Base-by-base conservation (phyloP, 2,113 vertebrate genomes). In the Pycnonotus jocosus region DNA sequence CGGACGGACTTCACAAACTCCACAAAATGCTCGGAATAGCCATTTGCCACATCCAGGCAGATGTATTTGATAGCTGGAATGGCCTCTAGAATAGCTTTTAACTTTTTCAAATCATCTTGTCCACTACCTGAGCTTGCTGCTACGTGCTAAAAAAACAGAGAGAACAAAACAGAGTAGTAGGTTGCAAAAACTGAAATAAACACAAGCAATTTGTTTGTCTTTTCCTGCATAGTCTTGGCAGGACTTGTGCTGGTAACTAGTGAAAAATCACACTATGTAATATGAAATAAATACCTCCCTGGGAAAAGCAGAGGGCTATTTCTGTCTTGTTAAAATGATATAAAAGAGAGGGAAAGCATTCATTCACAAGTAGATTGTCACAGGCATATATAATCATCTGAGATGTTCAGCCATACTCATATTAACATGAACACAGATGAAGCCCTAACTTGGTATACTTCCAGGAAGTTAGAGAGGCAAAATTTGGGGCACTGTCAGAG, bases 21-120 rank as follows among this genome's bases (percentile, higher is more conserved):
- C 97, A 99, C 99, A 97, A 99, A 99, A 92, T 99, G 98, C 92
- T 99, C 99, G 0, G 99, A 99, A 94, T 99, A 99, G 47, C 99
- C 99, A 0, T 99, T 99, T 97, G 99, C 99, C 88, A 99, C 99
- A 27, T 99, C 99, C 97, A 99, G 97, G 86, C 99, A 99, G 93
- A 99, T 99, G 95, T 98, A 99, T 93, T 97, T 99, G 79, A 99
- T 97, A 87, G 97, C 97, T 2, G 99, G 99, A 82, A 99, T 97
- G 17, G 98, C 98, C 81, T 99, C 98, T 81, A 99, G 57, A 94
- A 99, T 98, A 86, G 92, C 96, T 85, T 97, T 98, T 95, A 99
- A 98, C 92, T 97, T 99, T 89, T 99, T 99, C 96, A 99, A 97
- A 93, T 99, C 99, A 6, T 97, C 97, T 92, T 96, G 96, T 57